phyloP scores from a whole-genome alignment of 2,888 invertebrate genomes.

The Chesias legatella region DNA sequence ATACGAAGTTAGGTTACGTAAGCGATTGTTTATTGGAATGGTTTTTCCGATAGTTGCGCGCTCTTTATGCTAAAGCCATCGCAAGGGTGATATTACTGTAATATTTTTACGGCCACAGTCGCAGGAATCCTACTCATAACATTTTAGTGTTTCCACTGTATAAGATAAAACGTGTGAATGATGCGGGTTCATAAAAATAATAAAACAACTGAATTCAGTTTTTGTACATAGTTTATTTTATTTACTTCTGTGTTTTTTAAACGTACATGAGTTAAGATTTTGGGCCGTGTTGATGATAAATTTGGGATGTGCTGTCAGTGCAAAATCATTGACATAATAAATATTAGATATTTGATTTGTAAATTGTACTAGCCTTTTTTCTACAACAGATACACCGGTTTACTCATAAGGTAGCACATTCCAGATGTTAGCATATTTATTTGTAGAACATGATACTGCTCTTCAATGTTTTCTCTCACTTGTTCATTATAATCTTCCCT shows the following conservation, averaged over 20 bases:
- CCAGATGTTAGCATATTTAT: too few relatives aligned
- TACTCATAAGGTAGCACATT: too few relatives aligned
- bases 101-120: slow-evolving; percentile 20
- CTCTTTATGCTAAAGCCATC: slow-evolving; percentile 21
- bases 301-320: neutral
- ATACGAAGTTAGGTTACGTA: slow-evolving; percentile 25
- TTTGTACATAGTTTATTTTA: neutral
- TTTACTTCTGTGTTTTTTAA: neutral
- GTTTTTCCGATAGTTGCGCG: slow-evolving; percentile 25
- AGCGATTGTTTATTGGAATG: slow-evolving; percentile 28
- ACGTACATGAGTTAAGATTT: neutral
- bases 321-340: slow-evolving; percentile 7
- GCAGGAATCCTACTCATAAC: slow-evolving; percentile 21
- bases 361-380: too few relatives aligned
- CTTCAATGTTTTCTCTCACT: too few relatives aligned
- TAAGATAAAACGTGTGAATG: slow-evolving; percentile 7
- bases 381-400: too few relatives aligned
- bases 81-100: slow-evolving; percentile 20
- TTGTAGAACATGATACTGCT: too few relatives aligned
- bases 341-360: too few relatives aligned
- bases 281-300: too few relatives aligned
- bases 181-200: neutral
- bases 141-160: slow-evolving; percentile 21
- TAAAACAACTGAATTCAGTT: neutral
- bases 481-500: too few relatives aligned